Conservation (phyloP, 2,113 vertebrate species). For the Sus scrofa region DNA sequence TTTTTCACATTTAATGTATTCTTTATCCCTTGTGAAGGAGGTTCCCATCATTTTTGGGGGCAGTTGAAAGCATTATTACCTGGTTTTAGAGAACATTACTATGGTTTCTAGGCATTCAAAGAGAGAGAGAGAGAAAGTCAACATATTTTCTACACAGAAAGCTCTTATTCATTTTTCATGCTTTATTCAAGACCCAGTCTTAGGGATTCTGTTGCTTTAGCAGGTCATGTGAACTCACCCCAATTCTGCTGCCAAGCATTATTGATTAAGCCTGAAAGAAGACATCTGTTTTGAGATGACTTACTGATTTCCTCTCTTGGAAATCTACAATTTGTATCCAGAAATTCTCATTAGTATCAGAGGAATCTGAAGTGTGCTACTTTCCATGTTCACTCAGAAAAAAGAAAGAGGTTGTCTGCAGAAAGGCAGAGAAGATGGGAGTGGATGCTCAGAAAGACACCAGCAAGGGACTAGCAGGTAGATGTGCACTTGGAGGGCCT, state of each 20-base stretch:
- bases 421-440: not conserved
- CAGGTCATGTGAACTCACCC: not conserved
- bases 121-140: not conserved
- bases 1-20: not conserved
- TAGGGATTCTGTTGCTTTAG: not conserved
- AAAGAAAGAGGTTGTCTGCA: not conserved
- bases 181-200: not conserved
- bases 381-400: not conserved
- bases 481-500: not conserved
- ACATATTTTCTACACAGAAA: not conserved
- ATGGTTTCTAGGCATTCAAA: not conserved
- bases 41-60: not conserved
- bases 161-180: not conserved
- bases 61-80: not conserved
- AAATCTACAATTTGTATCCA: not conserved
- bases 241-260: not conserved
- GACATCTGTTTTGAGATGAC: not conserved
- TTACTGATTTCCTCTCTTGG: not conserved
- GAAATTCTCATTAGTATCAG: not conserved
- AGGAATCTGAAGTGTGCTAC: not conserved
- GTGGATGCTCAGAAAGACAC: not conserved
- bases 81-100: not conserved
- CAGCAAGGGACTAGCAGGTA: not conserved
- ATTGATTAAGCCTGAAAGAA: not conserved
- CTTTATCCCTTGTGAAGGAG: not conserved